Percentiles rank a stretch among this genome's conserved stretches.
phyloP scores from a whole-genome alignment of 2,888 invertebrate species.

The Melanophora roralis region DNA sequence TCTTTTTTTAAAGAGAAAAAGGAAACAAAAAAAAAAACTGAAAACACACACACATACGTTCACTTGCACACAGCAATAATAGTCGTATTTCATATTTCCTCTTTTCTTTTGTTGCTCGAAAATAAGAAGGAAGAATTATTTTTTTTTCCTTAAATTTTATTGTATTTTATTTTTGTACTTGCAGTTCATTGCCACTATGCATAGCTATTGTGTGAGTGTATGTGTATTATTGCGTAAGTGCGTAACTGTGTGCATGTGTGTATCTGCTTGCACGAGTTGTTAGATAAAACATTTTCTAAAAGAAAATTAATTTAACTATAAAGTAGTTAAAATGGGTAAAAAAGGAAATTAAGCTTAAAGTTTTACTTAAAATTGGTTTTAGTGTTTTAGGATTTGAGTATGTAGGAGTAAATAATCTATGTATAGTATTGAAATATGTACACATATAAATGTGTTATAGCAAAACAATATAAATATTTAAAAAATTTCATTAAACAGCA shows the following conservation, averaged over 20 bases:
- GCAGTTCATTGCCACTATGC: not conserved
- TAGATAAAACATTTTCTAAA: constrained; percentile 13
- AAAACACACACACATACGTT: not conserved
- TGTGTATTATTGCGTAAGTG: too few species aligned
- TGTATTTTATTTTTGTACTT: not conserved
- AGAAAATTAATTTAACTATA: not conserved
- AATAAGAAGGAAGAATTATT: not conserved
- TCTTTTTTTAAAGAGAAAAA: too few species aligned
- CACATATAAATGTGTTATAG: too few species aligned
- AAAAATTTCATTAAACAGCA: too few species aligned
- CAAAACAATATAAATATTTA: too few species aligned
- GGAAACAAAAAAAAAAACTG: too few species aligned
- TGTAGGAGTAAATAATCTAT: too few species aligned
- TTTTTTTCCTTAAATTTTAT: not conserved
- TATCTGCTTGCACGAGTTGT: too few species aligned
- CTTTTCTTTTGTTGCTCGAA: not conserved
- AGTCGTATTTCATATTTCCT: constrained; percentile 14
- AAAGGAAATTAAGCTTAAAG: constrained; percentile 2
- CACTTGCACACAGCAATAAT: not conserved
- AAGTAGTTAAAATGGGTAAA: not conserved
- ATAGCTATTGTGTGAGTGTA: not conserved
- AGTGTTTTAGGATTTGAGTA: too few species aligned
- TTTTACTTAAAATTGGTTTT: too few species aligned
- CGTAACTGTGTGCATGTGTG: too few species aligned
- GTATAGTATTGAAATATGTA: too few species aligned